Percentiles rank a stretch among this genome's conserved stretches.
phyloP scores from a whole-genome alignment of 2,888 invertebrate species.

The Acholoe squamosa region DNA sequence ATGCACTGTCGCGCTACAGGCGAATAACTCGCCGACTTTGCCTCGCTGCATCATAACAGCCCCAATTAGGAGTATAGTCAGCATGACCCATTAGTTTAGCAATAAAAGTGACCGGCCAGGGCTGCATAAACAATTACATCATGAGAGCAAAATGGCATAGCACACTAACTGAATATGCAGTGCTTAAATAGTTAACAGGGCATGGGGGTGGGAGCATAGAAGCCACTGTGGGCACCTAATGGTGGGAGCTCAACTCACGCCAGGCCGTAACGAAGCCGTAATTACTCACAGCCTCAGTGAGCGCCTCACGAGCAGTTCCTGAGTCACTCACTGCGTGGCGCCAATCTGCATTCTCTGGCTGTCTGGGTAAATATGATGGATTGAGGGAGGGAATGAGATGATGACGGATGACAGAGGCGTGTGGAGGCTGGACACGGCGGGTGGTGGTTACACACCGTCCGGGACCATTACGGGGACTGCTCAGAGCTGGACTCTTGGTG shows the following conservation, averaged over 20 bases:
- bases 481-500: not conserved
- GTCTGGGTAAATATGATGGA: constrained; percentile 46
- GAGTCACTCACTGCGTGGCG: not conserved
- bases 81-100: too few species aligned
- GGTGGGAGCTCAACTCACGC: constrained; percentile 21
- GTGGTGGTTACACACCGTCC: constrained; percentile 10
- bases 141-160: too few species aligned
- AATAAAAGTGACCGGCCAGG: too few species aligned
- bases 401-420: constrained; percentile 38
- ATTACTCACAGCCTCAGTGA: not conserved
- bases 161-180: too few species aligned
- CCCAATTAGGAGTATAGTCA: too few species aligned
- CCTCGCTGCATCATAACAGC: too few species aligned
- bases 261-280: not conserved
- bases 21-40: too few species aligned
- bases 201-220: too few species aligned
- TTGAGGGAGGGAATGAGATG: constrained; percentile 40
- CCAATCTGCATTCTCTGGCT: constrained; percentile 48
- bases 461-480: not conserved
- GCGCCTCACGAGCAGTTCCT: constrained; percentile 13
- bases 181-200: too few species aligned
- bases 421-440: not conserved
- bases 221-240: not conserved
- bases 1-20: too few species aligned
- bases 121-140: too few species aligned